Evolutionary conservation across 2,888 invertebrate genomes (phyloP), one percentile per base, ranked within the genome.

Genomic region (Plebejus argus): DNA sequence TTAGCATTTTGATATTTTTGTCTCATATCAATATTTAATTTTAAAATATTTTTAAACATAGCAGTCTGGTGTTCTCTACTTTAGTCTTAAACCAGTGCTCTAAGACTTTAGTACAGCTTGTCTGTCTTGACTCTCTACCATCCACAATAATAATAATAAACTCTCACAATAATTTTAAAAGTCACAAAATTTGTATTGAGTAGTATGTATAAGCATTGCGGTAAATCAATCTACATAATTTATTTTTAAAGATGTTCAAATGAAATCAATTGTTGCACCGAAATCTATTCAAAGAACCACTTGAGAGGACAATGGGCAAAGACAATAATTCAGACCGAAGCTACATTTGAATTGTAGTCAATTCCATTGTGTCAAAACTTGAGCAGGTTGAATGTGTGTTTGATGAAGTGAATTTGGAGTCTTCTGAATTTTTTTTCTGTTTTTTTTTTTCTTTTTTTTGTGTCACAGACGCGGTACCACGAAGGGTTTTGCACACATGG

Each of bases 361-460:
- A 86, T 86, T 78, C 81, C 82, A 83, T 90, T 89, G 88, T 89
- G 80, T 79, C 71, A 10, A 70, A 86, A 85, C 80, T 79, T 84
- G 83, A 87, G 86, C 91, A 91, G 91, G 92, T 92, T 90, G 86
- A 83, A 84, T 85, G 86, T 85, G 86, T 89, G 86, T 93, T 93
- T 94, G 93, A 93, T 94, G 93, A 93, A 94, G 92, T 94, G 92
- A 91, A 92, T 92, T 91, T 91, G 88, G 86, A 82, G 87, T 85
- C 86, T 85, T 87, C 91, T 90, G 89, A 53, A 53, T 87, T 90
- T 89, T 90, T 87, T 85, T 85, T 86, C 79, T 39, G 39, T 8
- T 39, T 45, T 45, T 87, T 45, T 87, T 90, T 87, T 85, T 85
- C 86, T 78, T 79, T 79, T 79, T 75, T 78, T 49, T 58, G 49